phyloP scores from a whole-genome alignment of 1,140 invertebrate species.

The Caligus rogercresseyi region DNA sequence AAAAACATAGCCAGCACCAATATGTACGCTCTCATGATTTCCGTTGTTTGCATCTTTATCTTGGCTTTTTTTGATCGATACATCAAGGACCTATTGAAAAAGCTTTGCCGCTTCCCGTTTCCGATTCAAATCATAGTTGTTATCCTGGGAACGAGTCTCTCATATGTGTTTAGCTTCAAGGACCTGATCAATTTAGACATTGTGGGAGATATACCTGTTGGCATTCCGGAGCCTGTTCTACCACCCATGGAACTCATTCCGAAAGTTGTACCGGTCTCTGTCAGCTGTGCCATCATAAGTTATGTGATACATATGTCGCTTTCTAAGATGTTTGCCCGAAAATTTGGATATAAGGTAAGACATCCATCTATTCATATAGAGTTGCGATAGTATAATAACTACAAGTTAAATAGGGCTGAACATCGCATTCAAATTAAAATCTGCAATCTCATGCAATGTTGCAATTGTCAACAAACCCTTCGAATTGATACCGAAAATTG shows the following conservation, averaged over 20 bases:
- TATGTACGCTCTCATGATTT: constrained; percentile 33
- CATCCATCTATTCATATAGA: no score
- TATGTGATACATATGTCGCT: constrained; percentile 76
- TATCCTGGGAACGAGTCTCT: constrained; percentile 51
- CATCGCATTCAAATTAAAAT: no score
- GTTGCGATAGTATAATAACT: no score
- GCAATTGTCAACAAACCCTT: no score
- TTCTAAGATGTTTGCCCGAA: constrained; percentile 73
- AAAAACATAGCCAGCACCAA: constrained; percentile 42
- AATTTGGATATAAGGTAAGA: constrained; percentile 52
- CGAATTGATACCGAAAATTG: no score
- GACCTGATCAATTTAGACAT: constrained; percentile 39
- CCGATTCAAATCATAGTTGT: constrained; percentile 72
- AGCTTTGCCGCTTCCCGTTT: constrained; percentile 46
- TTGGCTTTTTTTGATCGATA: constrained; percentile 45
- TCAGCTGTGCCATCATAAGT: background rate
- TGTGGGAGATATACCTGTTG: constrained; percentile 55
- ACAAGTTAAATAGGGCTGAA: no score
- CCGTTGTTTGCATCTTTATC: constrained; percentile 9
- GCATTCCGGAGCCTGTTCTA: constrained; percentile 39
- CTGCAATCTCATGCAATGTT: no score
- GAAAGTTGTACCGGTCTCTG: constrained; percentile 26
- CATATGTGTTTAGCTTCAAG: constrained; percentile 39
- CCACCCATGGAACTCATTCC: constrained; percentile 39
- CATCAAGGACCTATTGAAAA: constrained; percentile 36